Conservation (phyloP, 2,797 vertebrate species). For the Schizothorax lantsangensis region DNA sequence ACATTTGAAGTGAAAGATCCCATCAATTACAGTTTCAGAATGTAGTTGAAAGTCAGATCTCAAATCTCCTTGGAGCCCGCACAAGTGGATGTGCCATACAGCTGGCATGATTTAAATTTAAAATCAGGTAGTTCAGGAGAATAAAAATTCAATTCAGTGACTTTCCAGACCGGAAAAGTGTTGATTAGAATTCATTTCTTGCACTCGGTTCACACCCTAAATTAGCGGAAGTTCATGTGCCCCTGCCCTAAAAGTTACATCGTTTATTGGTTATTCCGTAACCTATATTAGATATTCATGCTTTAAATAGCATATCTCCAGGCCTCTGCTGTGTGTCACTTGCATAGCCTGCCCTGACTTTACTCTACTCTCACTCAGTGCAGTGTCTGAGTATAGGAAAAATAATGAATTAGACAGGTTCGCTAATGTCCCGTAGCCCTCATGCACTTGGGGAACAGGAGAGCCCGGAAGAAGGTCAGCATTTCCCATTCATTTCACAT, state of each 20-base stretch:
- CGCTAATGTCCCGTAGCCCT: slow-evolving; percentile 30
- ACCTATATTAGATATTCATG: slow-evolving; percentile 9
- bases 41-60: slow-evolving; percentile 47
- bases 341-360: not conserved
- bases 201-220: not conserved
- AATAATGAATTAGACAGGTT: slow-evolving; percentile 52
- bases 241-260: not conserved
- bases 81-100: not conserved
- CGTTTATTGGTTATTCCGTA: not conserved
- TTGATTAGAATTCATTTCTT: not conserved
- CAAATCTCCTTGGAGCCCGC: slow-evolving; percentile 28
- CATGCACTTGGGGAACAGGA: slow-evolving; percentile 35
- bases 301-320: slow-evolving; percentile 38
- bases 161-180: not conserved
- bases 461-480: slow-evolving; percentile 41
- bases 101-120: slow-evolving; percentile 25
- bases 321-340: slow-evolving; percentile 2
- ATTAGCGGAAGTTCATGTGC: not conserved
- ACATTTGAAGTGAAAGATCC: slow-evolving; percentile 52
- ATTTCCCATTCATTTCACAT: slow-evolving; percentile 53
- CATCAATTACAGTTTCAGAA: slow-evolving; percentile 56
- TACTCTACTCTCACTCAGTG: not conserved
- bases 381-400: slow-evolving; percentile 32
- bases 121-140: slow-evolving; percentile 15
- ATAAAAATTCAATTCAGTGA: slow-evolving; percentile 13